Percentiles rank a stretch among this genome's conserved stretches.
phyloP scores from a whole-genome alignment of 2,888 invertebrate genomes.

The Alcis repandata region DNA sequence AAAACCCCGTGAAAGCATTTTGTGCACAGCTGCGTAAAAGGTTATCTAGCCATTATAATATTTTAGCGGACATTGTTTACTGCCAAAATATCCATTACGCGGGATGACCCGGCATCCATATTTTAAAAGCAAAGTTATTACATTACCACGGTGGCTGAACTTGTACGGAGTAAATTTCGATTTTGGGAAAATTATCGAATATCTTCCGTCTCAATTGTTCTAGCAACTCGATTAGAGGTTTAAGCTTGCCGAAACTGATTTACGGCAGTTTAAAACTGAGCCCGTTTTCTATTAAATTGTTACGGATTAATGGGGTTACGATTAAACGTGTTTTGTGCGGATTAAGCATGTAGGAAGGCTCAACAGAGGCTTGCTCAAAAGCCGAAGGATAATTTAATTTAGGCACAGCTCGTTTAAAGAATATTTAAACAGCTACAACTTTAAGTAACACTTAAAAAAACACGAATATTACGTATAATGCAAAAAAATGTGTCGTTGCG shows the following conservation, averaged over 20 bases:
- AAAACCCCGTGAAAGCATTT: slow-evolving; percentile 13
- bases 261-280: slow-evolving; percentile 75
- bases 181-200: slow-evolving; percentile 52
- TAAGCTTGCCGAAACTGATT: slow-evolving; percentile 69
- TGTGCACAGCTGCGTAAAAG: slow-evolving; percentile 18
- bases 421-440: background rate
- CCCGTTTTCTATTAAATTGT: slow-evolving; percentile 70
- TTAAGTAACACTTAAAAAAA: too few species aligned
- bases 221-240: slow-evolving; percentile 65
- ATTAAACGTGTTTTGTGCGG: slow-evolving; percentile 48
- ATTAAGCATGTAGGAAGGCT: slow-evolving; percentile 28
- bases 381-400: slow-evolving; percentile 20
- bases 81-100: slow-evolving; percentile 26
- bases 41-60: slow-evolving; percentile 19
- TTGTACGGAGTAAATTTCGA: slow-evolving; percentile 43
- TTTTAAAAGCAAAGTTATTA: slow-evolving; percentile 51
- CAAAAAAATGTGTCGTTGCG: too few species aligned
- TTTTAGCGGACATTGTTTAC: slow-evolving; percentile 27
- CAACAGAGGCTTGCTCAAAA: slow-evolving; percentile 14
- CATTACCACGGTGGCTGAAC: slow-evolving; percentile 42
- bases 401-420: background rate
- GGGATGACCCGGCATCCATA: slow-evolving; percentile 43
- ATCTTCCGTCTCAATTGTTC: slow-evolving; percentile 69
- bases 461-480: too few species aligned
- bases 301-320: slow-evolving; percentile 65